Conservation (phyloP, 2,113 vertebrate species). For the Corythornis madagascariensis region DNA sequence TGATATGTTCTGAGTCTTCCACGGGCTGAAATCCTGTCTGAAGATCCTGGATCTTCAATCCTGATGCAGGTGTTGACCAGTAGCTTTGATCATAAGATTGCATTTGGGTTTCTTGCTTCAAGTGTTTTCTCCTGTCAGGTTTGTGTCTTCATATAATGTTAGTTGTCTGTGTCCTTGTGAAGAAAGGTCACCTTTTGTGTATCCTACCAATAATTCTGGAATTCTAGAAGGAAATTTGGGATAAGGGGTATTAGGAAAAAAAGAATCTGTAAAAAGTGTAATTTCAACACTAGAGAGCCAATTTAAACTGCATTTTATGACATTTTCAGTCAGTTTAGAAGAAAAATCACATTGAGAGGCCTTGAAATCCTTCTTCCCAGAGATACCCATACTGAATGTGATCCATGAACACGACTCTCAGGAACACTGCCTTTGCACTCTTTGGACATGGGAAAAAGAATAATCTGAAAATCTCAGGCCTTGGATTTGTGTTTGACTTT, state of each 20-base stretch:
- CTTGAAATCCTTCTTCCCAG: not conserved
- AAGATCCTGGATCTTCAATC: constrained; percentile 76
- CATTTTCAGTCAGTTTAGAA: not conserved
- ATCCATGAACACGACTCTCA: not conserved
- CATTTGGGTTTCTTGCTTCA: constrained; percentile 87
- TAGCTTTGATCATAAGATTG: constrained; percentile 87
- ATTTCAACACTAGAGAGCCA: not conserved
- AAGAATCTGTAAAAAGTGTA: not conserved
- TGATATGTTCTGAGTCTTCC: constrained; percentile 83
- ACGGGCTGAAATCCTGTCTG: constrained; percentile 79
- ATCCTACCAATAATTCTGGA: constrained; percentile 85
- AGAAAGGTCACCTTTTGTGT: constrained; percentile 89
- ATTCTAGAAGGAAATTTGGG: constrained; percentile 68
- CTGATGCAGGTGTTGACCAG: constrained; percentile 82
- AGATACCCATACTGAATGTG: accelerated
- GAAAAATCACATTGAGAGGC: not conserved
- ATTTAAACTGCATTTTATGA: not conserved
- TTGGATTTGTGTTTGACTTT: not conserved
- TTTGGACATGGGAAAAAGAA: not conserved
- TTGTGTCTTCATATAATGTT: constrained; percentile 86
- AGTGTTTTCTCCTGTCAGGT: constrained; percentile 88
- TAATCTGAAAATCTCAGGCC: not conserved
- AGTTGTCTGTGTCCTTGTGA: constrained; percentile 91
- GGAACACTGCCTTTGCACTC: not conserved
- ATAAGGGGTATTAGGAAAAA: not conserved